phyloP scores from a whole-genome alignment of 2,113 vertebrate species.

The Pungitius pungitius region DNA sequence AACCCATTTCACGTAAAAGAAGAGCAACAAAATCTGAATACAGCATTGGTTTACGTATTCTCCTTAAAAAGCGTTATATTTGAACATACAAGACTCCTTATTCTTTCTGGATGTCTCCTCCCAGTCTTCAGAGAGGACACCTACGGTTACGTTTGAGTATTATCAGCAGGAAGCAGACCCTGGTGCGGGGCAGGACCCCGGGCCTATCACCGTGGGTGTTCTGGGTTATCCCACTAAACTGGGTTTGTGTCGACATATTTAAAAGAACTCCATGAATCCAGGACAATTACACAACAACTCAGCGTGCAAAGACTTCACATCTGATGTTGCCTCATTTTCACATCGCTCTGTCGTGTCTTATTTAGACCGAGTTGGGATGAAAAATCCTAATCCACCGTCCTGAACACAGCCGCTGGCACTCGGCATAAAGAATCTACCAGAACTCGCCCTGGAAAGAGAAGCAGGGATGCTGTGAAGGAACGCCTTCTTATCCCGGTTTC shows the following conservation, averaged over 20 bases:
- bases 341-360: not conserved
- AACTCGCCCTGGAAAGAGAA: slow-evolving; percentile 17
- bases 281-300: not conserved
- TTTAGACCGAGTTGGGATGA: not conserved
- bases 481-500: slow-evolving; percentile 29
- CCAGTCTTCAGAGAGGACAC: not conserved
- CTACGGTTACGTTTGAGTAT: not conserved
- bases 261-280: not conserved
- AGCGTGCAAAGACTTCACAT: slow-evolving; percentile 1
- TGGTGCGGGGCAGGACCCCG: not conserved
- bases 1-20: not conserved
- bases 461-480: slow-evolving; percentile 21
- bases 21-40: not conserved
- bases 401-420: slow-evolving; percentile 1
- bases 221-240: slow-evolving; percentile 6
- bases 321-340: not conserved
- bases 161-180: not conserved
- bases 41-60: not conserved
- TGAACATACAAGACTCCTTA: not conserved
- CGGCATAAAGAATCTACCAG: not conserved
- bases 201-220: not conserved
- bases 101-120: not conserved
- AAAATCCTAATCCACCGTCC: not conserved
- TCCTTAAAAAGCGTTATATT: not conserved
- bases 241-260: slow-evolving; percentile 7